Base-by-base conservation (phyloP, 2,888 invertebrate genomes). In the Allygus modestus region DNA sequence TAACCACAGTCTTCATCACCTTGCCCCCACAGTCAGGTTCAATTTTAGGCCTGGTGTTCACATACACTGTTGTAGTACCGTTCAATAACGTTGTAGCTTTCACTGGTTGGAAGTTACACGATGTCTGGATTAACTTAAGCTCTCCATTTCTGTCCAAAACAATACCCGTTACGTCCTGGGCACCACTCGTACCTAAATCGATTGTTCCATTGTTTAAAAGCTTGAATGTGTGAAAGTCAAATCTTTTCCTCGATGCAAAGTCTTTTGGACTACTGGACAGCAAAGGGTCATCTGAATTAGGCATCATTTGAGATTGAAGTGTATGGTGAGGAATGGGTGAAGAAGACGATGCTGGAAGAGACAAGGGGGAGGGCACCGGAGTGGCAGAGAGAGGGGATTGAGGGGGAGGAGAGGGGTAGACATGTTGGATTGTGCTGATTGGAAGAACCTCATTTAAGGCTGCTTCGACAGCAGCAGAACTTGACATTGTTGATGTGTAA, bases 391-490 rank as follows among this genome's bases (percentile, higher is more conserved):
- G 87, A 5, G 95, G 94, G 0, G 89, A 89, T 51, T 88, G 88
- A 0, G 89, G 88, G 0, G 88, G 87, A 28, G 88, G 88, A 26
- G 94, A 93, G 89, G 91, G 94, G 90, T 92, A 92, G 28, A 86
- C 86, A 26, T 87, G 86, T 31, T 87, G 86, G 15, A 77, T 77
- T 4, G 85, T 54, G 61, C 87, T 87, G 61, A 87, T 87, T 4
- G 97, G 96, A 82, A 97, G 90, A 0, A 97, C 96, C 91, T 97
- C 96, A 89, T 95, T 96, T 83, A 97, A 90, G 0, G 96, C 96
- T 90, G 96, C 96, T 90, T 97, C 97, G 0, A 97, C 96, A 88
- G 96, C 96, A 88, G 96, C 96, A 77, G 96, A 96, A 88, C 96
- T 96, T 1, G 96, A 96, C 93, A 97, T 96, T 17, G 96, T 95